These are phyloP conservation scores for Drosophila equinoxialis DNA, from an alignment of 1,140 invertebrate genomes.

Conservation along the genomic window DNA sequence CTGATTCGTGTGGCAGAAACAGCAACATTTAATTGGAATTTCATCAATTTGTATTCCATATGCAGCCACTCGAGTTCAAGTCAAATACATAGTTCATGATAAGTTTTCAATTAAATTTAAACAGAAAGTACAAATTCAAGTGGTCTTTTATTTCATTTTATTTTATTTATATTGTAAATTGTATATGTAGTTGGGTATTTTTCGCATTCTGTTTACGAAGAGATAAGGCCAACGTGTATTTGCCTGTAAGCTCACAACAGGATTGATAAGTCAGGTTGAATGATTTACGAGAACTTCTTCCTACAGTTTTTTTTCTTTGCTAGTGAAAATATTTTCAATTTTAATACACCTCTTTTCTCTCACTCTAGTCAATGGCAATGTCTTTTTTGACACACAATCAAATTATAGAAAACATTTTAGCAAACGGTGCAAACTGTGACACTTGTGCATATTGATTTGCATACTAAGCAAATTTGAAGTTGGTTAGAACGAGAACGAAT, in stretches of 20 bases:
- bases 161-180: slow-evolving; percentile 14
- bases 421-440: slow-evolving; percentile 52
- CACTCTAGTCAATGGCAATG: background rate
- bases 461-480: slow-evolving; percentile 49
- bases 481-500: background rate
- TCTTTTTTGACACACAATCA: slow-evolving; percentile 30
- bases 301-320: background rate
- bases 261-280: slow-evolving; percentile 11
- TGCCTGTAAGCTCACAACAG: slow-evolving; percentile 4
- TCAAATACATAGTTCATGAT: background rate
- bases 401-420: slow-evolving; percentile 48
- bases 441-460: slow-evolving; percentile 55
- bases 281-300: slow-evolving; percentile 5
- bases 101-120: slow-evolving; percentile 11
- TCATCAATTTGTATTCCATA: slow-evolving; percentile 2
- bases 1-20: background rate
- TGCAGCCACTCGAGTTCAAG: slow-evolving; percentile 1
- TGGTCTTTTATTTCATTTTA: slow-evolving; percentile 1
- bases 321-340: slow-evolving; percentile 14
- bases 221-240: slow-evolving; percentile 8
- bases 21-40: slow-evolving; percentile 6
- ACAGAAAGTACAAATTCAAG: slow-evolving; percentile 5
- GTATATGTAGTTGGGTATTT: background rate
- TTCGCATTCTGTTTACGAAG: slow-evolving; percentile 4
- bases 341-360: background rate